Percentiles rank a stretch among this genome's conserved stretches.
Evolutionary conservation across 2,113 vertebrate species (phyloP).

Genomic region (Neotragus moschatus): DNA sequence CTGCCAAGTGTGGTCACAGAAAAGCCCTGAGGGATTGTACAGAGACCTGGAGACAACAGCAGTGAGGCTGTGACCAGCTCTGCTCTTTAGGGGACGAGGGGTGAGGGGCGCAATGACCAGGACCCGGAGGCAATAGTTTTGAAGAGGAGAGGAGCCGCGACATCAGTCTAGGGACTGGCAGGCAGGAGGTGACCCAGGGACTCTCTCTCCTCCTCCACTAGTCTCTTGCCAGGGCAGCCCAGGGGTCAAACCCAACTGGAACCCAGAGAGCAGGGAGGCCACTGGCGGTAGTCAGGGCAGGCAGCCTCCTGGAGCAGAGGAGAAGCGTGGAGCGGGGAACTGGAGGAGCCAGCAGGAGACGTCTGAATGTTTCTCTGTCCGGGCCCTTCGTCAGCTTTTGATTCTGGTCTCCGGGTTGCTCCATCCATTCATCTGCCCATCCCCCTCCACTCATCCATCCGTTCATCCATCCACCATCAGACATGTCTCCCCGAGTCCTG

Average conservation of each 20-base stretch:
- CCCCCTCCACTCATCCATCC: background rate
- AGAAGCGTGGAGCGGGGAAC: background rate
- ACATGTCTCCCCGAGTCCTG: background rate
- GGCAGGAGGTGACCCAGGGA: background rate
- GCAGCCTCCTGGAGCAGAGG: background rate
- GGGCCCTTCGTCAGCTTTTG: background rate
- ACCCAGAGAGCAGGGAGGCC: background rate
- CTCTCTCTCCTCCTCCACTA: background rate
- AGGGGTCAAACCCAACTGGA: background rate
- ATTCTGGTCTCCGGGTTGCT: background rate
- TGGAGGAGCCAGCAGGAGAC: background rate
- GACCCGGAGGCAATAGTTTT: background rate
- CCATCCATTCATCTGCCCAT: background rate
- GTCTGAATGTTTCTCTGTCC: background rate
- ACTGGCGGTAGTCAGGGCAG: fast-evolving
- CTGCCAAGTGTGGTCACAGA: background rate
- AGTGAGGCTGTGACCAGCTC: background rate
- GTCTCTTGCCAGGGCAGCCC: background rate
- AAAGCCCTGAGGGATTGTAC: background rate
- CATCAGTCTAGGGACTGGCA: background rate
- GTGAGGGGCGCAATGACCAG: background rate
- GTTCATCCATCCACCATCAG: background rate
- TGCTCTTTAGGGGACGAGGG: background rate
- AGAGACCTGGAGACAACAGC: background rate
- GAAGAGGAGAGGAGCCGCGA: background rate